Evolutionary conservation across 2,797 vertebrate species (phyloP).

Genomic region (Chelmon rostratus): DNA sequence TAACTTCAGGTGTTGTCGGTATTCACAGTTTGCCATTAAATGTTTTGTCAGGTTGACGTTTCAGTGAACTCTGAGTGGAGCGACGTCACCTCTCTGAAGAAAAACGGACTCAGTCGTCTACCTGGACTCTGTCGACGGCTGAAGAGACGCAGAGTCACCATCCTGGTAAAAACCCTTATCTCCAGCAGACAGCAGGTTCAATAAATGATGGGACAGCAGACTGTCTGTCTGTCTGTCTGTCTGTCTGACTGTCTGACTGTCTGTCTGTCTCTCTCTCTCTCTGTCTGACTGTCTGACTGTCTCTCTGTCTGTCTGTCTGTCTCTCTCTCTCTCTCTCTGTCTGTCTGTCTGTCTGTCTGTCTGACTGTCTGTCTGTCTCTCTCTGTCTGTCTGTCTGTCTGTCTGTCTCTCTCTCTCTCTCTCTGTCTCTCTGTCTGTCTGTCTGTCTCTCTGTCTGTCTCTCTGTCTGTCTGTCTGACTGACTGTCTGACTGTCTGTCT

Average conservation of each 20-base stretch:
- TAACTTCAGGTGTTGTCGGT: no score
- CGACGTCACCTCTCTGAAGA: neutral
- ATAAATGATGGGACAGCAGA: no score
- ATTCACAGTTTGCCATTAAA: no score
- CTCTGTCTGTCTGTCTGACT: no score
- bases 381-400: no score
- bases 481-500: no score
- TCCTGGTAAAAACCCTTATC: constrained; percentile 69
- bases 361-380: neutral
- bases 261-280: neutral
- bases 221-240: neutral
- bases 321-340: neutral
- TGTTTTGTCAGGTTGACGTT: constrained; percentile 15
- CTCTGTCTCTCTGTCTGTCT: neutral
- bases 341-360: neutral
- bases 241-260: neutral
- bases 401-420: neutral
- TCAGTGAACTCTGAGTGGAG: neutral
- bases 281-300: neutral
- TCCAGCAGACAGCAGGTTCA: neutral
- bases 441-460: no score
- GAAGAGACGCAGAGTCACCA: constrained; percentile 79
- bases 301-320: neutral
- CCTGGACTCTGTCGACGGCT: constrained; percentile 82
- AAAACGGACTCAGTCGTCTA: constrained; percentile 49